phyloP scores from a whole-genome alignment of 1,140 invertebrate genomes.

The Pseudomyrmex cubaensis region DNA sequence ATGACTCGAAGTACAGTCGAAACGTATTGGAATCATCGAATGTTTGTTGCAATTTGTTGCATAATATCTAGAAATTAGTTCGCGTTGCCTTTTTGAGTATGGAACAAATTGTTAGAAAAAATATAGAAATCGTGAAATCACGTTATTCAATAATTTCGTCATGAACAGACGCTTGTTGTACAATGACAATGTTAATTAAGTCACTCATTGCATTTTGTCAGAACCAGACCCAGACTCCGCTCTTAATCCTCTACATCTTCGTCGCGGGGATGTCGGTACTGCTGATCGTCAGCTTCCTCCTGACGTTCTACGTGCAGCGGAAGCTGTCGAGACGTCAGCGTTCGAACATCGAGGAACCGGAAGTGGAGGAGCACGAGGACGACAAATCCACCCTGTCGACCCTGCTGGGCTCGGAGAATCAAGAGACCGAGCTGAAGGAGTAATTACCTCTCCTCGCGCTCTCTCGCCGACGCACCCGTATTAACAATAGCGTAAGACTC shows the following conservation, averaged over 20 bases:
- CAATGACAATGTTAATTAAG: constrained; percentile 4
- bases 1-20: too few relatives aligned
- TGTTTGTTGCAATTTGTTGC: too few relatives aligned
- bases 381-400: constrained; percentile 80
- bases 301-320: constrained; percentile 72
- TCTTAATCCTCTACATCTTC: constrained; percentile 56
- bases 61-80: too few relatives aligned
- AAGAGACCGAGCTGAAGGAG: constrained; percentile 76
- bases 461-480: constrained; percentile 1
- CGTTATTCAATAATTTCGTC: constrained; percentile 3
- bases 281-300: constrained; percentile 53
- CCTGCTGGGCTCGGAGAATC: constrained; percentile 73
- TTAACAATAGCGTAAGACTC: constrained; percentile 64
- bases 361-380: constrained; percentile 74
- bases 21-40: too few relatives aligned
- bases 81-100: too few relatives aligned
- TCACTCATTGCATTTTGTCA: constrained; percentile 31
- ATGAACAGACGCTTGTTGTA: not conserved
- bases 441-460: constrained; percentile 56
- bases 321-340: constrained; percentile 68
- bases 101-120: too few relatives aligned
- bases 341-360: constrained; percentile 73
- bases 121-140: not conserved
- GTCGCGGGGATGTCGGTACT: constrained; percentile 56
- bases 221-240: constrained; percentile 62